These are phyloP conservation scores for Onychomys arenicola DNA, from an alignment of 2,797 vertebrate genomes.

Conservation along the genomic window DNA sequence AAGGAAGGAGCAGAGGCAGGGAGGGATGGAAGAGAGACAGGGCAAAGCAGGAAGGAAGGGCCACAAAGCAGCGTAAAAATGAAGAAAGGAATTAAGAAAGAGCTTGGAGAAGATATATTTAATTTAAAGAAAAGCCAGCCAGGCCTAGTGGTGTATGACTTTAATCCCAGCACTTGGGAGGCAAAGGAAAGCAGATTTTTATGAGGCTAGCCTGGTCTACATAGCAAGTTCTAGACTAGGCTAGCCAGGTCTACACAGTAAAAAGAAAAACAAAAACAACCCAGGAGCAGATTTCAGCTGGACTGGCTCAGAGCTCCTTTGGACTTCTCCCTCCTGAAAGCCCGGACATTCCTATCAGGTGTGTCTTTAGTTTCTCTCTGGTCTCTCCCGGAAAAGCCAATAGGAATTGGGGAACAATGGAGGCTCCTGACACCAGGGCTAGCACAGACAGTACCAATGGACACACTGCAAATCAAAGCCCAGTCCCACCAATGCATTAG, in stretches of 20 bases:
- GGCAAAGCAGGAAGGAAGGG: not conserved
- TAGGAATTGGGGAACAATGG: not conserved
- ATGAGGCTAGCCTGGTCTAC: not conserved
- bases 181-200: not conserved
- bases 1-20: no score
- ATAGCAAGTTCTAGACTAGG: not conserved
- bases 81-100: not conserved
- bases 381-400: not conserved
- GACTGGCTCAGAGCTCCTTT: not conserved
- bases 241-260: not conserved
- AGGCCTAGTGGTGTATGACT: not conserved
- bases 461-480: not conserved
- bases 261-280: not conserved
- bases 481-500: accelerated
- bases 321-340: not conserved
- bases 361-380: not conserved
- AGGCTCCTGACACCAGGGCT: accelerated
- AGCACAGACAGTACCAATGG: not conserved
- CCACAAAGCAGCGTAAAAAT: not conserved
- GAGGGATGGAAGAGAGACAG: not conserved
- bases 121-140: not conserved
- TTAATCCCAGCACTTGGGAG: not conserved
- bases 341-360: not conserved
- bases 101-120: not conserved
- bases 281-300: not conserved